phyloP scores from a whole-genome alignment of 1,140 invertebrate species.

The Bombyx mandarina region DNA sequence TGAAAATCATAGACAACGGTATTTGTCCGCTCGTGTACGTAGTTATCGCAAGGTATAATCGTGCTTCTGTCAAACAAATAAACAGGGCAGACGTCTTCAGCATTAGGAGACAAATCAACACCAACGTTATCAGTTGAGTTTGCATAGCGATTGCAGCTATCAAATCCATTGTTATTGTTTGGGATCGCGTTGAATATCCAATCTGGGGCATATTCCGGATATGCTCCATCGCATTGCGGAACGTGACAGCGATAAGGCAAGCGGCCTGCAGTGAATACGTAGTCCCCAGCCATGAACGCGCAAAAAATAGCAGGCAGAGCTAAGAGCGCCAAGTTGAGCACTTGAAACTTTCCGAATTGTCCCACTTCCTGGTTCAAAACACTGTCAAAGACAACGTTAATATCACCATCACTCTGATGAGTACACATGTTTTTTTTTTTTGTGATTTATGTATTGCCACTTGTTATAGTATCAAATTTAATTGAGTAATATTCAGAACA shows the following conservation, averaged over 20 bases:
- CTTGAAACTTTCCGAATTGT: constrained; percentile 50
- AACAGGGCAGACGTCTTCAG: constrained; percentile 27
- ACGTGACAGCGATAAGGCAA: constrained; percentile 46
- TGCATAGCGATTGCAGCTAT: constrained; percentile 42
- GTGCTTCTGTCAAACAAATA: constrained; percentile 39
- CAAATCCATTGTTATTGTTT: constrained; percentile 32
- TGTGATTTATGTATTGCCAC: no score
- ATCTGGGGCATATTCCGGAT: constrained; percentile 36
- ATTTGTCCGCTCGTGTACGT: constrained; percentile 46
- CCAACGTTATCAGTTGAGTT: constrained; percentile 18
- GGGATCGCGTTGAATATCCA: constrained; percentile 53
- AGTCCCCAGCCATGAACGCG: constrained; percentile 50
- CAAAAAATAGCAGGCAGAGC: constrained; percentile 34
- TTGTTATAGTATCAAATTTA: no score
- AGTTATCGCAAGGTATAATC: constrained; percentile 37
- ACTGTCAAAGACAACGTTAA: constrained; percentile 33
- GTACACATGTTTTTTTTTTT: not conserved
- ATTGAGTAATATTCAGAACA: no score
- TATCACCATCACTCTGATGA: constrained; percentile 19
- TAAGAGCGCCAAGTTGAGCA: constrained; percentile 39
- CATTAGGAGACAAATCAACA: constrained; percentile 5
- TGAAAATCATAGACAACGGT: constrained; percentile 54
- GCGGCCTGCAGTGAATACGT: constrained; percentile 48
- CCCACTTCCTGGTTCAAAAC: constrained; percentile 45
- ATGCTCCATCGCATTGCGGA: constrained; percentile 38